phyloP scores from a whole-genome alignment of 2,113 vertebrate species.

The Probosciger aterrimus region DNA sequence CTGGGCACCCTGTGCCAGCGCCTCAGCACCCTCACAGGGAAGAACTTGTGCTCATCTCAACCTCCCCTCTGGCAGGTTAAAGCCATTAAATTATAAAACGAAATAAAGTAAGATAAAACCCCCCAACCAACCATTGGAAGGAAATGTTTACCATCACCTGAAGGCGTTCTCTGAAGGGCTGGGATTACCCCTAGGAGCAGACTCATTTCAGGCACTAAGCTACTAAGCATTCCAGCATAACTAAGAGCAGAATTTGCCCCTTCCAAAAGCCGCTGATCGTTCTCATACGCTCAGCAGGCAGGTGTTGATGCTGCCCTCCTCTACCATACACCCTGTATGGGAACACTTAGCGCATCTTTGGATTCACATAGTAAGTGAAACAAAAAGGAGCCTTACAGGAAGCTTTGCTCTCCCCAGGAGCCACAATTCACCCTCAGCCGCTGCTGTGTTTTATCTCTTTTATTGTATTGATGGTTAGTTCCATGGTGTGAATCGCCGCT shows the following conservation, averaged over 20 bases:
- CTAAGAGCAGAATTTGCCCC: not conserved
- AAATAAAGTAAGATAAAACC: not conserved
- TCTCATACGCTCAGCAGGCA: not conserved
- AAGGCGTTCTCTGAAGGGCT: not conserved
- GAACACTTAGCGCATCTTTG: not conserved
- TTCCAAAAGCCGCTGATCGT: not conserved
- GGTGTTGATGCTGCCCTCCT: not conserved
- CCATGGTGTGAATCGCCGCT: not conserved
- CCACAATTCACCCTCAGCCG: not conserved
- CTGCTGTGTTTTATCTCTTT: not conserved
- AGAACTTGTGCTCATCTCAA: not conserved
- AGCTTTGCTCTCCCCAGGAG: not conserved
- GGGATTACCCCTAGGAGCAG: not conserved
- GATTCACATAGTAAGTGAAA: fast-evolving
- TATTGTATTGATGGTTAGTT: not conserved
- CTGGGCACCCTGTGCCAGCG: too few species aligned
- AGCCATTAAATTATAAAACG: not conserved
- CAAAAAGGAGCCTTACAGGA: not conserved
- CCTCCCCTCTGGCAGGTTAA: not conserved
- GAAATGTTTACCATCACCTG: not conserved
- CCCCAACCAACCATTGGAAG: not conserved
- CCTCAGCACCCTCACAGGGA: too few species aligned
- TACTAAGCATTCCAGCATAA: too few species aligned
- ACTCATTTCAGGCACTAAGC: not conserved
- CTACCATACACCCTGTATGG: fast-evolving